These are phyloP conservation scores for Neosilurus mollespiculum DNA, from an alignment of 2,797 vertebrate species.

Conservation along the genomic window DNA sequence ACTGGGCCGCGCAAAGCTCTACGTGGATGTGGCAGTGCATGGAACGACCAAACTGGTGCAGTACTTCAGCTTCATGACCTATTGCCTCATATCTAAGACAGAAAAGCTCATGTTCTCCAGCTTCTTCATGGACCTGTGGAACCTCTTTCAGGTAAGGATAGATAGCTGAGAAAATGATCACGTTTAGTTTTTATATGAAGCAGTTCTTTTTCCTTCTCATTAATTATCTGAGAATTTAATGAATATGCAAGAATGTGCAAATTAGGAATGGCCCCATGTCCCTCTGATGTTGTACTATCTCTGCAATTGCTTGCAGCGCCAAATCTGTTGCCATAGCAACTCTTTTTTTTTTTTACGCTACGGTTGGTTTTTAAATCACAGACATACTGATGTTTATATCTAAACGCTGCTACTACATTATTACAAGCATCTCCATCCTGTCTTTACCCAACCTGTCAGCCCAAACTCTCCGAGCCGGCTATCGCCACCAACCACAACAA, in stretches of 20 bases:
- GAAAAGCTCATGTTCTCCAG: slow-evolving; percentile 99
- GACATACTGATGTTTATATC: neutral
- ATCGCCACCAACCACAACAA: slow-evolving; percentile 99
- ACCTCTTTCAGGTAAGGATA: slow-evolving; percentile 84
- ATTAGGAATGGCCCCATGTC: neutral
- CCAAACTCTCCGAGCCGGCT: slow-evolving; percentile 94
- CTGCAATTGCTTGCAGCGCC: neutral
- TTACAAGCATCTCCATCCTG: neutral
- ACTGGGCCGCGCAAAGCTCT: slow-evolving; percentile 93
- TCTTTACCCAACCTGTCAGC: slow-evolving; percentile 67
- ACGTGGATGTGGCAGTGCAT: slow-evolving; percentile 94
- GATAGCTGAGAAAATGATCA: neutral
- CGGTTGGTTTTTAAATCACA: neutral
- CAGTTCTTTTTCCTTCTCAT: no score
- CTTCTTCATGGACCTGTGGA: slow-evolving; percentile 99
- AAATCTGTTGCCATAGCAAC: neutral
- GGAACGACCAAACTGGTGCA: slow-evolving; percentile 98
- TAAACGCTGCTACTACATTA: neutral
- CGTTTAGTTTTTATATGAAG: no score
- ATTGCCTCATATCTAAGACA: slow-evolving; percentile 98
- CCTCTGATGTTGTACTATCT: neutral
- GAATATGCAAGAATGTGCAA: neutral
- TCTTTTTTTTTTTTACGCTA: no score
- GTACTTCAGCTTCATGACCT: slow-evolving; percentile 99
- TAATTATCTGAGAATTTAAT: neutral